These are phyloP conservation scores for Rhodeus uyekii DNA, from an alignment of 2,797 vertebrate genomes.

Conservation along the genomic window DNA sequence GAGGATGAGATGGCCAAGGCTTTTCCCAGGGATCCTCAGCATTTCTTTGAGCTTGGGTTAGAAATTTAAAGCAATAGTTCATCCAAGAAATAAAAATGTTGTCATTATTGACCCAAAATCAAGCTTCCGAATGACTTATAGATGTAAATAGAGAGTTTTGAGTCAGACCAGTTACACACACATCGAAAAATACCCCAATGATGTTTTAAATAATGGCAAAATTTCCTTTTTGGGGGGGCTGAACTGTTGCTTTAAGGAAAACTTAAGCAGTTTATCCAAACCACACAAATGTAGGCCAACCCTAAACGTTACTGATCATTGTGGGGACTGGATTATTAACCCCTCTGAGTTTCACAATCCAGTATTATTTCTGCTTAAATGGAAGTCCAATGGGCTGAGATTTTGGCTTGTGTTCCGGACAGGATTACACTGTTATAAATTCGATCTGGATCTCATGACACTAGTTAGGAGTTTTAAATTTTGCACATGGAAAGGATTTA, in stretches of 20 bases:
- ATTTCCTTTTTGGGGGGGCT: neutral
- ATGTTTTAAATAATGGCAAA: neutral
- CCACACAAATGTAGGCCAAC: neutral
- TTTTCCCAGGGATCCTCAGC: conserved; percentile 1
- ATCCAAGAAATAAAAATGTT: neutral
- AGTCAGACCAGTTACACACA: too few species aligned
- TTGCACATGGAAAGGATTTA: conserved; percentile 19
- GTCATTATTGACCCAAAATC: neutral
- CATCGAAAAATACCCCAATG: too few species aligned
- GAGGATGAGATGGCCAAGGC: conserved; percentile 21
- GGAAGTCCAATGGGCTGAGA: neutral
- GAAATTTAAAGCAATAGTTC: neutral
- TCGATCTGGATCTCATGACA: neutral
- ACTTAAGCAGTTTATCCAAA: neutral
- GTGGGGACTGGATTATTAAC: conserved; percentile 1
- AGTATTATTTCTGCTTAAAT: conserved; percentile 13
- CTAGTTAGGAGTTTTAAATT: neutral
- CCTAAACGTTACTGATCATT: neutral
- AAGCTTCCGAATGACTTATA: neutral
- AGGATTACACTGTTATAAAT: conserved; percentile 2
- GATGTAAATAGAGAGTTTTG: too few species aligned
- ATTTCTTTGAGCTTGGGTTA: neutral
- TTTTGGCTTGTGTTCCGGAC: neutral
- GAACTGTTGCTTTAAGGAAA: neutral
- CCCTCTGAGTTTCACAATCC: conserved; percentile 6